These are phyloP conservation scores for Cryptoprocta ferox DNA, from an alignment of 2,797 vertebrate genomes.

Conservation along the genomic window DNA sequence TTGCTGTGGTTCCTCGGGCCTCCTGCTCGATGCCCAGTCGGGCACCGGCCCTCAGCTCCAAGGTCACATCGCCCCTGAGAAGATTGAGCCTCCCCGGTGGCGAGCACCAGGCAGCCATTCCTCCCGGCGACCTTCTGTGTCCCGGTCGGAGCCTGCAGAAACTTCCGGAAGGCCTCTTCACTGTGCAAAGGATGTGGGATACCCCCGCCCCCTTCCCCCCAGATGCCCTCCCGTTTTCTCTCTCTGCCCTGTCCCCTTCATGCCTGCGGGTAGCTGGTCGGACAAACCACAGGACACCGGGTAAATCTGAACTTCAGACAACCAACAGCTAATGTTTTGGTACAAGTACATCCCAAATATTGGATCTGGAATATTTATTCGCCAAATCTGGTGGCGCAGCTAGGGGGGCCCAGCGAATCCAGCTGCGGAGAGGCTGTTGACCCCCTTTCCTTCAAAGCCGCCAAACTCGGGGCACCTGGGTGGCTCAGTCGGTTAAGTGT, in stretches of 20 bases:
- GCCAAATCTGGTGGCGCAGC: not conserved
- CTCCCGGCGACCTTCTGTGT: not conserved
- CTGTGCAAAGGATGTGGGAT: not conserved
- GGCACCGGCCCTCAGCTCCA: not conserved
- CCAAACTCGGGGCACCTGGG: not conserved
- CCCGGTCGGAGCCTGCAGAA: not conserved
- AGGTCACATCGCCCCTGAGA: not conserved
- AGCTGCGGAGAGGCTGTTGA: fast-evolving
- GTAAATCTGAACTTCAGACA: not conserved
- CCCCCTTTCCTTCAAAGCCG: not conserved
- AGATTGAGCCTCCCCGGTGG: not conserved
- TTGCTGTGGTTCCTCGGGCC: not conserved
- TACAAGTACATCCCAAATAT: not conserved
- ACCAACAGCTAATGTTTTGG: not conserved
- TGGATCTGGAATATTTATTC: not conserved
- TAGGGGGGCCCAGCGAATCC: not conserved
- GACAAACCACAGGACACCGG: not conserved
- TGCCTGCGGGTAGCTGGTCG: not conserved
- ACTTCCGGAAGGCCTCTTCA: not conserved
- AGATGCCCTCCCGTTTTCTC: not conserved
- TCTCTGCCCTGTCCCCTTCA: not conserved
- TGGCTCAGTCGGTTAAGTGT: too few species aligned
- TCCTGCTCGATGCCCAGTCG: not conserved
- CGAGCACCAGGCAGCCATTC: not conserved
- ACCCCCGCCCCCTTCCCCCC: not conserved